Evolutionary conservation across 2,113 vertebrate species (phyloP), one percentile per base, ranked within the genome.

Genomic region (Tor tambroides): DNA sequence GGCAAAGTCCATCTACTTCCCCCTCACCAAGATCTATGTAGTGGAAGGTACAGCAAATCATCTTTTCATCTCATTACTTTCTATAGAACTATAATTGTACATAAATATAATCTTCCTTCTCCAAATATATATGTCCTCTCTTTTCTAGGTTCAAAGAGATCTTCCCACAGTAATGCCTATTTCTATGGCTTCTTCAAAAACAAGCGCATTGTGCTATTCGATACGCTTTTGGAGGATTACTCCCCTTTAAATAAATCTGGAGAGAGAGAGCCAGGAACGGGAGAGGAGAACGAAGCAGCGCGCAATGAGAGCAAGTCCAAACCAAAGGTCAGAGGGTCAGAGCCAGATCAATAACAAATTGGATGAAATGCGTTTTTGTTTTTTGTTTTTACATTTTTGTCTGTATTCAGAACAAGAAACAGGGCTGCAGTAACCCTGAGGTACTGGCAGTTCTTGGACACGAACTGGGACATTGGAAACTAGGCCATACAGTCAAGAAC

Each of bases 181-280:
- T 99, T 99, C 92, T 99, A 99, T 81, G 98, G 98, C 30, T 99
- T 99, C 94, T 99, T 99, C 93, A 99, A 99, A 94, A 99, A 99
- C 90, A 99, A 99, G 91, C 93, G 98, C 59, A 99, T 99, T 85
- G 98, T 99, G 23, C 95, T 99, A 85, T 99, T 99, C 19, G 98
- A 99, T 92, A 99, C 98, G 0, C 95, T 99, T 85, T 92, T 99
- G 89, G 98, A 99, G 89, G 97, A 98, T 88, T 98, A 97, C 92
- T 98, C 97, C 2, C 96, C 97, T 17, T 91, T 97, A 81, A 98
- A 99, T 93, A 97, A 97, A 94, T 83, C 90, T 32, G 96, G 95
- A 85, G 96, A 96, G 63, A 83, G 91, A 6, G 94, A 92, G 83
- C 89, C 94, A 15, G 46, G 96, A 95, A 86, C 94, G 93, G 76